phyloP scores from a whole-genome alignment of 2,797 vertebrate genomes.

The Bovichtus diacanthus region DNA sequence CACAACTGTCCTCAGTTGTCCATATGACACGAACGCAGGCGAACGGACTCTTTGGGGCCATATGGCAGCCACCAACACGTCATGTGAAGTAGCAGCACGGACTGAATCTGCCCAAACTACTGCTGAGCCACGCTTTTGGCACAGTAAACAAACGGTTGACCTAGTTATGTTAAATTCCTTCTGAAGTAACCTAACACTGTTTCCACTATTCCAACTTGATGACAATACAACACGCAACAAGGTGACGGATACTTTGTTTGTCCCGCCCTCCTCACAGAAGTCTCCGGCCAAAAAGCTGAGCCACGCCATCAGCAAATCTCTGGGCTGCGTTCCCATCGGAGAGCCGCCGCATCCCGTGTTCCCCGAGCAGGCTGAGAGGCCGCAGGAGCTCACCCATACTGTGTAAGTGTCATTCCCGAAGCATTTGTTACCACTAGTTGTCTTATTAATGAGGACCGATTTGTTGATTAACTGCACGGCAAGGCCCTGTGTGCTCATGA shows the following conservation, averaged over 20 bases:
- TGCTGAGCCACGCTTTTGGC: conserved; percentile 32
- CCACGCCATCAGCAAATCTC: conserved; percentile 97
- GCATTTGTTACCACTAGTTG: conserved; percentile 8
- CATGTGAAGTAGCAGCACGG: conserved; percentile 1
- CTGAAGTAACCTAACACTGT: conserved; percentile 18
- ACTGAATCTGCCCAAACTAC: conserved; percentile 18
- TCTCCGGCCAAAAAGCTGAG: conserved; percentile 99
- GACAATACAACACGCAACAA: not conserved
- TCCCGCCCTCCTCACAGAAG: conserved; percentile 88
- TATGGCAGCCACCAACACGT: not conserved
- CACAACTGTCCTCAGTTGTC: not conserved
- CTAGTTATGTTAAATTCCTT: conserved; percentile 47
- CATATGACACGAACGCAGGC: not conserved
- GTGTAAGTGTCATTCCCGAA: conserved; percentile 87
- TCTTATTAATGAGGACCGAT: conserved; percentile 31
- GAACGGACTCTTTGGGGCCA: not conserved
- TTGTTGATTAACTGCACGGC: conserved; percentile 49
- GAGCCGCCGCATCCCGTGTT: conserved; percentile 94
- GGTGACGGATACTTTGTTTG: conserved; percentile 33
- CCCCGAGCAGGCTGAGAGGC: conserved; percentile 95
- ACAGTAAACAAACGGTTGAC: conserved; percentile 44
- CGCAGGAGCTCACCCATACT: conserved; percentile 93
- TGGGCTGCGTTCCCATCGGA: conserved; percentile 95
- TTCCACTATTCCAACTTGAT: not conserved
- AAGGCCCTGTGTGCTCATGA: conserved; percentile 23